Base-by-base conservation (phyloP, 2,888 invertebrate species). In the Iselma pallidipennis region DNA sequence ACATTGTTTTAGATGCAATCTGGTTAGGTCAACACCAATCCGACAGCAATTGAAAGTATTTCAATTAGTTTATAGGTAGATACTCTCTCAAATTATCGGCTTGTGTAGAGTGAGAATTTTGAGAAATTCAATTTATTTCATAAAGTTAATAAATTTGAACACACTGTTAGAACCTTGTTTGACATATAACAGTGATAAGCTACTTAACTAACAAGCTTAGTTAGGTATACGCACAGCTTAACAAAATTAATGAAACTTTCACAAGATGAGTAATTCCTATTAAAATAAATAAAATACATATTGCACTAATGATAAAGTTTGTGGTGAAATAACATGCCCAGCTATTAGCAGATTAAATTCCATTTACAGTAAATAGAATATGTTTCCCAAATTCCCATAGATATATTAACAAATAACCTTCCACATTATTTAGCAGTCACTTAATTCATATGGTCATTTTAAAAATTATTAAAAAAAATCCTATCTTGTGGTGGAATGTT, bases 321-420 rank as follows among this genome's bases (percentile, higher is more conserved):
- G 66, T 68, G 57, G 66, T 66, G 63, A 66, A 66, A 65, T 61
- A 67, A 66, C 68, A 69, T 65, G 68, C 67, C n/a, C 59, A 67
- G 66, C 69, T 68, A 70, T 70, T 70, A 69, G 67, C 64, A 68
- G 66, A 70, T 70, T 70, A 68, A 67, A 68, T 66, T 66, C 67
- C 68, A 59, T 65, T 62, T 66, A 55, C 26, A 37, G 58, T 54
- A 52, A 61, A 53, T 57, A 55, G 53, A 65, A 64, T 67, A 65
- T 55, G 61, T 66, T 66, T 66, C 68, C 59, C 58, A 42, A 65
- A 67, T 67, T 63, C 65, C 63, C 65, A 61, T 50, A 50, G 50
- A 28, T 23, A 37, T 37, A 37, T 16, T 16, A 37, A 37, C 16
- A 37, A 37, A 37, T 37, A 16, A 16, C 37, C 37, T 37, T 37